phyloP scores from a whole-genome alignment of 2,888 invertebrate species.

The Mechanitis mazaeus region DNA sequence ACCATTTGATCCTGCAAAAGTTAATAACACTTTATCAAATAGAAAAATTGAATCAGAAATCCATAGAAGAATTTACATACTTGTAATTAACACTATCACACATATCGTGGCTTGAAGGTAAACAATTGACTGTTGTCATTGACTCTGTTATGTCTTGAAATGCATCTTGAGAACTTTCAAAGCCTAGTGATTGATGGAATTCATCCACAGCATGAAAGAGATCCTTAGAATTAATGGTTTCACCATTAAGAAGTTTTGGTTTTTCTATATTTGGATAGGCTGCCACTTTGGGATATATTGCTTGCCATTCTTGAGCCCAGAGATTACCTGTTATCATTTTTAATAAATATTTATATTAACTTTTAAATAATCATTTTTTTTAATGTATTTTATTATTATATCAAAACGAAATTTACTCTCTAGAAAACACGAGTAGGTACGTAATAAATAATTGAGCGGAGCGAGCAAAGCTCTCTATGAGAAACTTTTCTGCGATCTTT shows the following conservation, averaged over 20 bases:
- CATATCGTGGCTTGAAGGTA: conserved; percentile 84
- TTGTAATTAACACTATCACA: conserved; percentile 80
- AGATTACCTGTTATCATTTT: conserved; percentile 70
- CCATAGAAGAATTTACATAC: conserved; percentile 44
- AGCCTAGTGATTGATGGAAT: conserved; percentile 78
- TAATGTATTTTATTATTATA: too few species aligned
- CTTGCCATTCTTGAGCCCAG: conserved; percentile 81
- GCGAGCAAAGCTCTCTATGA: too few species aligned
- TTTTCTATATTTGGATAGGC: conserved; percentile 71
- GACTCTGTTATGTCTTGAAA: conserved; percentile 79
- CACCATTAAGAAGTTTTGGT: conserved; percentile 63
- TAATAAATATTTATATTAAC: too few species aligned
- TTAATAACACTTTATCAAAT: too few species aligned
- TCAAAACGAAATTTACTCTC: too few species aligned
- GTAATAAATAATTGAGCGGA: too few species aligned
- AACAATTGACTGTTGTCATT: conserved; percentile 76
- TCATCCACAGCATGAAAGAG: conserved; percentile 78
- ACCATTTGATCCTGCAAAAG: conserved; percentile 64
- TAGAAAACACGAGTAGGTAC: too few species aligned
- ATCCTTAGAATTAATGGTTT: conserved; percentile 56
- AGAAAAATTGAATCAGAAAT: neutral
- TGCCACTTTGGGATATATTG: conserved; percentile 66
- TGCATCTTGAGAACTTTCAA: conserved; percentile 76
- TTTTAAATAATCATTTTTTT: too few species aligned
- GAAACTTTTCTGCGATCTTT: too few species aligned